Evolutionary conservation across 2,888 invertebrate genomes (phyloP), one percentile per base, ranked within the genome.

Genomic region (Halictus quadricinctus): DNA sequence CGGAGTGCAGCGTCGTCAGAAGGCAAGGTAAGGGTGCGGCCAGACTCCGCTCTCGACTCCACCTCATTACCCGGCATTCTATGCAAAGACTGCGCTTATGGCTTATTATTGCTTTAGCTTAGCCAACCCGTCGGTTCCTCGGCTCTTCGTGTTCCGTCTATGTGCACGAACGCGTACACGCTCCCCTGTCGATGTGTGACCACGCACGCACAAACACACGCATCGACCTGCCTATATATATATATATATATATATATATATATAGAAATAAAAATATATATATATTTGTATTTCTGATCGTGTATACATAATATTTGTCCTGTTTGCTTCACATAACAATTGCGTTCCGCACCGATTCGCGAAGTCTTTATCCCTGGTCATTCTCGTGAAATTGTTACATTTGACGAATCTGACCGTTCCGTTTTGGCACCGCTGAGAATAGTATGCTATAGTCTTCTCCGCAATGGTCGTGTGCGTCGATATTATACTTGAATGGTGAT

Each of bases 41-140:
- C 93, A 92, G 93, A 92, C 93, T 92, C 90, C 89, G 91, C 89
- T 92, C 93, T 91, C 93, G 93, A 94, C 94, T 94, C 94, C 94
- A 94, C 94, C 94, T 94, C 94, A 94, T 94, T 94, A 94, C 94
- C 94, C 93, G 92, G 94, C 94, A 94, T 94, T 94, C 94, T 94
- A 94, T 94, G 94, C 94, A 94, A 93, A 92, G 93, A 93, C 90
- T 91, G 92, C 94, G 93, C 94, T 94, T 94, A 93, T 94, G 91
- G 94, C 94, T 94, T 94, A 94, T 94, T 94, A 94, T 94, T 94
- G 94, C 94, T 92, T 92, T 91, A 88, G 91, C 92, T 92, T 91
- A 91, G 91, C 91, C 91, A 90, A 90, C 91, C 88, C 91, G 89
- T 90, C 88, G 87, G 86, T 88, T 85, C 89, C 86, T 87, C 87